Percentiles rank a stretch among this genome's conserved stretches.
Conservation (phyloP, 2,888 invertebrate genomes). For the Eupithecia centaureata region DNA sequence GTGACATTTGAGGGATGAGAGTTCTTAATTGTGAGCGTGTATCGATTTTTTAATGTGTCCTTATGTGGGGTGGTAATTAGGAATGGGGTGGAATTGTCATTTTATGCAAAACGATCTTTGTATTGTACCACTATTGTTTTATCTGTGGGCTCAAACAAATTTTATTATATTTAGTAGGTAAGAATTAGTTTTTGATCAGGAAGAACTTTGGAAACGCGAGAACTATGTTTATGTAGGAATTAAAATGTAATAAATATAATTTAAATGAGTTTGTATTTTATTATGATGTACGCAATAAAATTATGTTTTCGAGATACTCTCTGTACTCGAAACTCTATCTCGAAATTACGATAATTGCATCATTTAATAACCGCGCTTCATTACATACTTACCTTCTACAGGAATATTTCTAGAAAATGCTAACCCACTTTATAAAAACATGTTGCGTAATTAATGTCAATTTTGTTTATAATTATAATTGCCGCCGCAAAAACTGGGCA, state of each 20-base stretch:
- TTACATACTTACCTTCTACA: conserved; percentile 62
- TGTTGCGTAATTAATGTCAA: conserved; percentile 75
- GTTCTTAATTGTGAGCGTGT: conserved; percentile 78
- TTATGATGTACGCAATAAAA: conserved; percentile 7
- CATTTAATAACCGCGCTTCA: conserved; percentile 64
- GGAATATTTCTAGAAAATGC: conserved; percentile 75
- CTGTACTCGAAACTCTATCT: conserved; percentile 55
- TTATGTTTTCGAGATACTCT: conserved; percentile 13
- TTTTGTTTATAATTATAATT: conserved; percentile 75
- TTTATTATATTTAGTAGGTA: background rate
- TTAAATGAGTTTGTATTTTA: background rate
- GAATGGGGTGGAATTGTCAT: conserved; percentile 44
- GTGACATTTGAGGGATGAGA: conserved; percentile 78
- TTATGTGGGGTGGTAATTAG: conserved; percentile 43
- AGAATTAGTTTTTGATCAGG: background rate
- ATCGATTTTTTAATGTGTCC: conserved; percentile 79
- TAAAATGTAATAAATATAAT: background rate
- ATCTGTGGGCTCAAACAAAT: background rate
- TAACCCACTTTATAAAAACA: conserved; percentile 73
- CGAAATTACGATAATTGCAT: conserved; percentile 70
- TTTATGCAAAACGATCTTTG: conserved; percentile 23
- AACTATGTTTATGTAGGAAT: background rate
- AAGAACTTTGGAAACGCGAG: background rate
- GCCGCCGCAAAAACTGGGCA: conserved; percentile 46
- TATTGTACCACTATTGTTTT: background rate